phyloP scores from a whole-genome alignment of 2,113 vertebrate species.

The Crotalus helleri region DNA sequence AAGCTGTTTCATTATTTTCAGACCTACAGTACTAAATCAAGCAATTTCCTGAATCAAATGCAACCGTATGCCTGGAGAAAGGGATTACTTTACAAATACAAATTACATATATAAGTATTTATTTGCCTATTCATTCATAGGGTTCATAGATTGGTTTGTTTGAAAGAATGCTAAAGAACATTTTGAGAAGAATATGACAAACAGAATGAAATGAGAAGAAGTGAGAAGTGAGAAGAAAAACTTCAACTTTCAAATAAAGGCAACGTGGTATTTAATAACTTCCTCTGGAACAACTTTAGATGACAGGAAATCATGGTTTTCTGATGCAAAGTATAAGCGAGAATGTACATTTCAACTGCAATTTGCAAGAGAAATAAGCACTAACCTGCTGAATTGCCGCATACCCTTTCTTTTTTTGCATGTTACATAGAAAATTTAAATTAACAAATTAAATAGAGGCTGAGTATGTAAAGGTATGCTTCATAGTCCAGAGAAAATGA shows the following conservation, averaged over 20 bases:
- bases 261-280: conserved; percentile 67
- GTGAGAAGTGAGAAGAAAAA: neutral
- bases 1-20: conserved; percentile 33
- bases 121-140: neutral
- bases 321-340: conserved; percentile 13
- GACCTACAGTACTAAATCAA: conserved; percentile 18
- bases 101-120: conserved; percentile 13
- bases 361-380: conserved; percentile 35
- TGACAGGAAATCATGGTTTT: conserved; percentile 70
- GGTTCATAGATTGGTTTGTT: conserved; percentile 19
- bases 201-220: neutral
- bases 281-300: conserved; percentile 60
- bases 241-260: conserved; percentile 43
- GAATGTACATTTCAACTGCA: conserved; percentile 33
- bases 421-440: conserved; percentile 30
- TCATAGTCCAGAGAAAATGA: neutral
- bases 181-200: neutral
- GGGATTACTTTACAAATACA: neutral
- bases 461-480: accelerated
- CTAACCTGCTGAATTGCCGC: conserved; percentile 9
- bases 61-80: conserved; percentile 9
- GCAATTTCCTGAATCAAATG: conserved; percentile 34
- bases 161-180: neutral
- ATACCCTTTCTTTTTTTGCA: neutral
- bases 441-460: neutral